Evolutionary conservation across 2,113 vertebrate genomes (phyloP), one percentile per base, ranked within the genome.

Genomic region (Anoura caudifer): DNA sequence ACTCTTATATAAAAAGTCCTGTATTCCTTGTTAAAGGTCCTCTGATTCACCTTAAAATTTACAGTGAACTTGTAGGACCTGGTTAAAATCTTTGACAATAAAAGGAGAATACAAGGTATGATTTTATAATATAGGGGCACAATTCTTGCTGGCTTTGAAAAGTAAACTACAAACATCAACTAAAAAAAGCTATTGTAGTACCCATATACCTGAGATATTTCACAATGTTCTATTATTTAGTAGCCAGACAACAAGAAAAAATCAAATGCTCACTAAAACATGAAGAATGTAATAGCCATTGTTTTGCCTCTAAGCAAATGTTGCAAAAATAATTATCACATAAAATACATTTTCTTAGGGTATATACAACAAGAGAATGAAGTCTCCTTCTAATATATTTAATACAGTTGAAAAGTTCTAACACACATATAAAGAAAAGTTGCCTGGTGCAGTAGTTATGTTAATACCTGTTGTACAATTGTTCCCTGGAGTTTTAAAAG

Each of bases 121-220:
- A 59, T 67, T 91, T 50, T 80, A 83, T 85, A 81, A 80, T 47
- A 79, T 81, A 81, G 47, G 73, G 50, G 16, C 77, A 67, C 14
- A 94, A 47, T 90, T 92, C 87, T 54, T 16, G 88, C 3, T 91
- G 87, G 50, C 28, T 83, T 92, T 91, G 3, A 82, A 91, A 97
- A 54, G 31, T 86, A 89, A 95, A 26, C 8, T 73, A 12, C 41
- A 72, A 91, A 72, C 43, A 89, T 80, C 54, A 91, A 59, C 36
- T 89, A 41, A 36, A 96, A 90, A 89, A 9, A n/a, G 5, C 36
- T 22, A 31, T 88, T 3, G 9, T 83, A 36, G 59, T 11, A 43
- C 33, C 4, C 17, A 88, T 16, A 26, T 9, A 79, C 73, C 65
- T 79, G 47, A 95, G 41, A 67, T 87, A 59, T 67, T 38, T 3